phyloP scores from a whole-genome alignment of 2,888 invertebrate species.

The Lasioglossum figueresi region DNA sequence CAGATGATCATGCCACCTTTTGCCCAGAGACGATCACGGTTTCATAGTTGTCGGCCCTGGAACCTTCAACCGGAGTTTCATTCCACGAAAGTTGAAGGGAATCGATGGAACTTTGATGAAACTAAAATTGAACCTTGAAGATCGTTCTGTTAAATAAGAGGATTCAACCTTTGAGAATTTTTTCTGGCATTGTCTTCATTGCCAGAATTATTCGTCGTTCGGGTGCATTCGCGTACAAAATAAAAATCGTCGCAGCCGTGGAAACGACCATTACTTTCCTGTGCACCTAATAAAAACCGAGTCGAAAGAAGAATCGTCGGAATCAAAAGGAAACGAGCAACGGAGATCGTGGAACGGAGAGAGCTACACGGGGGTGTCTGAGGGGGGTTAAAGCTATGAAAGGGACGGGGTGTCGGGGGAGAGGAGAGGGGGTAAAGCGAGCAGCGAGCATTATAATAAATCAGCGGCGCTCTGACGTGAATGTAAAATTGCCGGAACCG shows the following conservation, averaged over 20 bases:
- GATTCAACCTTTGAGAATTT: background rate
- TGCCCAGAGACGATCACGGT: background rate
- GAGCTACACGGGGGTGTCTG: background rate
- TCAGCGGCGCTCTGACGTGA: constrained; percentile 78
- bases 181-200: background rate
- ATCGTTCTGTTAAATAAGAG: background rate
- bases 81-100: background rate
- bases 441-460: constrained; percentile 80
- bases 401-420: background rate
- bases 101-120: background rate
- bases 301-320: constrained; percentile 20
- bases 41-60: background rate
- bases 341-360: background rate
- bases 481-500: constrained; percentile 83
- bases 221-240: background rate
- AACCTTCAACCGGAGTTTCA: background rate
- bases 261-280: constrained; percentile 5
- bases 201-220: background rate
- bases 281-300: background rate
- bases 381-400: background rate
- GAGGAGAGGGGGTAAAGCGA: constrained; percentile 56
- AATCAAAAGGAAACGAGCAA: constrained; percentile 6
- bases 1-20: background rate
- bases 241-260: background rate
- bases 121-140: background rate